Base-by-base conservation (phyloP, 2,113 vertebrate genomes). In the Saimiri boliviensis region DNA sequence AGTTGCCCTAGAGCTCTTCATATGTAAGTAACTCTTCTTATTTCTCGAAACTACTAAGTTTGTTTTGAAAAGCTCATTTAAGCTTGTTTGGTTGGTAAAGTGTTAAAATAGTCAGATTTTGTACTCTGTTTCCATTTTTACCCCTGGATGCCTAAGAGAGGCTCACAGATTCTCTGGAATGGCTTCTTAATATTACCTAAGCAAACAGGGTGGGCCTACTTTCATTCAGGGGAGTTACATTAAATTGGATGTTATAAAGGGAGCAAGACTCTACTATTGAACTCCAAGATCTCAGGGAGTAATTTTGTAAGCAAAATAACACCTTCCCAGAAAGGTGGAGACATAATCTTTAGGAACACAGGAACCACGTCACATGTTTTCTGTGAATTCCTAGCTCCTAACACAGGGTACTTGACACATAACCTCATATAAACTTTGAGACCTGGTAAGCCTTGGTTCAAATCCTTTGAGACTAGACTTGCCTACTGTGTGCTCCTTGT, bases 51-150 rank as follows among this genome's bases (percentile, higher is more conserved):
- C n/a, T 21, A 70, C 76, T 73, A 56, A 80, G 25, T 89, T 93
- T 77, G 52, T 89, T 87, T 83, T n/a, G 23, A 40, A 94, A 96
- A 86, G 66, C 9, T 68, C 58, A 68, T 35, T 68, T 94, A 74
- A 77, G 47, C 14, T 92, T 88, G 35, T 37, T 91, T 37, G 79
- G 12, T 86, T 74, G 35, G 60, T 32, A 68, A 79, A 86, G 37
- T 85, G 11, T 73, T 63, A 32, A 52, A 32, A 25, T 63, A 70
- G 45, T 54, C n/a, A 40, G 58, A 92, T 58, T 92, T 92, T 76
- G 35, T 54, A 1, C 21, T 52, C 7, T 60, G 1, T 16, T 63
- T 5, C 21, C 35, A 32, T 88, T 77, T 86, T 74, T 82, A 85
- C 13, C 40, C 70, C 8, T 52, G 25, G 1, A 79, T 79, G 17